These are phyloP conservation scores for Chloropsis hardwickii DNA, from an alignment of 2,113 vertebrate species.

Conservation along the genomic window DNA sequence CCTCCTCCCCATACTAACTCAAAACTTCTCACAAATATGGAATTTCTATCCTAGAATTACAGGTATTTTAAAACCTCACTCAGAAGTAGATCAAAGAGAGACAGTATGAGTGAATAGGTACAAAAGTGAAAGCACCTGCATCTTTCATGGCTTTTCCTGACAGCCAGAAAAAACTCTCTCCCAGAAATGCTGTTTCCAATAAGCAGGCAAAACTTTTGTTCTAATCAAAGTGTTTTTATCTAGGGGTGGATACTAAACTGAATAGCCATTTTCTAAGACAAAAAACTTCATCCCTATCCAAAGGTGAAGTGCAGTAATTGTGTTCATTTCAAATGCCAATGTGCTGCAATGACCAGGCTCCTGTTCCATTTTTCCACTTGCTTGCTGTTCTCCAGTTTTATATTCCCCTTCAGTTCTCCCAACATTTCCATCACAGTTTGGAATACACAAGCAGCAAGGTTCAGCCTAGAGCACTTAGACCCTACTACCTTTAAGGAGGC, in stretches of 20 bases:
- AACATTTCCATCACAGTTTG: neutral
- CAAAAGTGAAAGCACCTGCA: neutral
- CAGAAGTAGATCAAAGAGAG: neutral
- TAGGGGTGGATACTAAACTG: neutral
- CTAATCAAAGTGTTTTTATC: neutral
- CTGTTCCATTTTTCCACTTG: neutral
- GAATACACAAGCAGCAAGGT: neutral
- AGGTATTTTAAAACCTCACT: neutral
- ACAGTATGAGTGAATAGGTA: neutral
- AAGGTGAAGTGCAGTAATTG: neutral
- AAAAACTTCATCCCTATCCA: neutral
- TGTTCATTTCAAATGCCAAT: neutral
- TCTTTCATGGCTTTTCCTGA: neutral
- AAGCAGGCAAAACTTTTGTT: neutral
- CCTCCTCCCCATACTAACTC: fast-evolving
- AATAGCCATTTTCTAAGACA: neutral
- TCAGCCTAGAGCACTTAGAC: neutral
- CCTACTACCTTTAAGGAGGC: neutral
- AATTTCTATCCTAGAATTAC: neutral
- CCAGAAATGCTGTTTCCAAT: neutral
- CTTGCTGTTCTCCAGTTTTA: neutral
- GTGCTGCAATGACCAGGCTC: neutral
- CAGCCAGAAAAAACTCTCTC: neutral
- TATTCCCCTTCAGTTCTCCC: neutral
- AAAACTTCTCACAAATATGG: neutral